Base-by-base conservation (phyloP, 1,140 invertebrate genomes). In the Hypsibius dujardini region DNA sequence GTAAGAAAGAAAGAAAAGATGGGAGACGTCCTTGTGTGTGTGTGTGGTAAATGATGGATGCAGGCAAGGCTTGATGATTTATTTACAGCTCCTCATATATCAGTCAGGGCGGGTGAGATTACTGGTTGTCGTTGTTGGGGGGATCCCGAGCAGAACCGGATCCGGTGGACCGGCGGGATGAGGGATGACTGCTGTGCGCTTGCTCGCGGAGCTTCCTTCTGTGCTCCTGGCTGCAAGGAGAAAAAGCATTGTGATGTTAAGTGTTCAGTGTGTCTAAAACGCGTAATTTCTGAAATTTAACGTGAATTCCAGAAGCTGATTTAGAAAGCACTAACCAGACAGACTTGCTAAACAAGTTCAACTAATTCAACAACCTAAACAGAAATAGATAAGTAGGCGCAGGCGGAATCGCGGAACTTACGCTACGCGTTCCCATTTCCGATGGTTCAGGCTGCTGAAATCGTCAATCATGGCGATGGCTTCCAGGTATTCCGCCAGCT, bases 381-480 rank as follows among this genome's bases (percentile, higher is more conserved):
- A 56, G 28, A 28, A 56, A 56, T 56, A 56, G 7, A n/a, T 12
- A 56, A 56, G 50, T 56, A 56, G n/a, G n/a, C n/a, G 28, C 28
- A 28, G 28, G 28, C 28, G 28, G 28, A 28, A 28, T 28, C 28
- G 28, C 28, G 28, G 28, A 28, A 67, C 62, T 67, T 67, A 67
- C 62, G 62, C 62, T 15, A 67, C 42, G 12, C 86, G 87, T 76
- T 95, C 90, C 94, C 94, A 97, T 75, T 90, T 86, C 75, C 86
- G 86, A 78, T 97, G 94, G 77, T 95, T 90, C 0, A 96, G 80
- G 0, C 79, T 81, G 67, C 87, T 85, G 74, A 96, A 90, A 78
- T 95, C 91, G 40, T 90, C 87, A 73, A 90, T 77, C 60, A 82
- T 78, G 1, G 92, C 87, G 74, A 98, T 93, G 71, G 88, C 84